These are phyloP conservation scores for Lophochroa leadbeateri DNA, from an alignment of 2,113 vertebrate genomes.

Conservation along the genomic window DNA sequence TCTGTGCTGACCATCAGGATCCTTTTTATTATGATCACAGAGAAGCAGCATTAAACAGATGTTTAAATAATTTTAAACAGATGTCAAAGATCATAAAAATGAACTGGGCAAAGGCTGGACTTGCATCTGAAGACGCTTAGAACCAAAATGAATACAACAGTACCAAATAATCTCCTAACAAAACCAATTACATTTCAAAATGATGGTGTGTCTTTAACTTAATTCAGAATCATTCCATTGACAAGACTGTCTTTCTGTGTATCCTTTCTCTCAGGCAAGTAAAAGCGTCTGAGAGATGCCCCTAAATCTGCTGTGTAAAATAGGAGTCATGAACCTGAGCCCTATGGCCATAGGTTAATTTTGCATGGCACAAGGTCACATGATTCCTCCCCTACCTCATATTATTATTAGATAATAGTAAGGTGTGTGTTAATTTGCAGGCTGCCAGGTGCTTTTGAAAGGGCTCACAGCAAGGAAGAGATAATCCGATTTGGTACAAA, in stretches of 20 bases:
- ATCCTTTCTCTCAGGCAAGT: neutral
- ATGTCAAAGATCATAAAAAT: slow-evolving; percentile 40
- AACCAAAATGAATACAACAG: neutral
- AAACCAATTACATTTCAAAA: neutral
- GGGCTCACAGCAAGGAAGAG: neutral
- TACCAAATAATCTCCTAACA: slow-evolving; percentile 10
- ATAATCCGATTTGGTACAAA: neutral
- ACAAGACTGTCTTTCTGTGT: neutral
- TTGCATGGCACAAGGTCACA: neutral
- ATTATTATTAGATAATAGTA: neutral
- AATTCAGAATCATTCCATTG: neutral
- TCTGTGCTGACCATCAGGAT: neutral
- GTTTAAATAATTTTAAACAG: slow-evolving; percentile 52
- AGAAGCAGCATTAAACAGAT: slow-evolving; percentile 27
- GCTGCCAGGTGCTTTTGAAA: neutral
- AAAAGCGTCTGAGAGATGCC: neutral
- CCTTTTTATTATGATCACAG: slow-evolving; percentile 26
- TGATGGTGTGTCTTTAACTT: neutral
- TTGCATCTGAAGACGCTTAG: neutral
- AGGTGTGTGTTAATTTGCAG: neutral
- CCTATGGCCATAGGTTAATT: neutral
- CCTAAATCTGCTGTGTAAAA: neutral
- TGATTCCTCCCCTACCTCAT: neutral
- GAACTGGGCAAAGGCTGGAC: neutral
- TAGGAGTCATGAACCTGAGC: neutral